A percentile compares a stretch with the other conserved stretches of the same genome.
Evolutionary conservation across 2,888 invertebrate genomes (phyloP).

Genomic region (Lepetodrilus schrolli): DNA sequence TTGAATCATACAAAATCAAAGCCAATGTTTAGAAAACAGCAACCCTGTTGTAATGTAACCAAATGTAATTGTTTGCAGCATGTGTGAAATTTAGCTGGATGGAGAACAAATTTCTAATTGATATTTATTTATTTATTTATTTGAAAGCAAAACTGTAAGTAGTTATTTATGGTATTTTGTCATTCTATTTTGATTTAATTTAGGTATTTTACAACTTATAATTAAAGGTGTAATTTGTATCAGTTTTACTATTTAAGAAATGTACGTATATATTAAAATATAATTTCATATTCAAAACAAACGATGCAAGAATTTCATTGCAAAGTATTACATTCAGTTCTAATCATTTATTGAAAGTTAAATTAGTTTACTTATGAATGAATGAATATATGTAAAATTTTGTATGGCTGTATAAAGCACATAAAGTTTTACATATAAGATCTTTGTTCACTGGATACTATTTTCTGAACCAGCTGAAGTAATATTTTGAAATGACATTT

Average conservation of each 20-base stretch:
- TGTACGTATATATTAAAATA: constrained; percentile 20
- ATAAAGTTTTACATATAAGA: too few relatives aligned
- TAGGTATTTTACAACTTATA: not conserved
- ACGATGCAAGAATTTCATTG: not conserved
- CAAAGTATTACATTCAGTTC: constrained; percentile 8
- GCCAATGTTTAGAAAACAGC: too few relatives aligned
- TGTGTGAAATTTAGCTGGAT: too few relatives aligned
- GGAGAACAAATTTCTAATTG: not conserved
- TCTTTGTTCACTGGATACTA: too few relatives aligned
- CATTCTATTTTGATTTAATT: not conserved
- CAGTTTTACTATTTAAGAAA: not conserved
- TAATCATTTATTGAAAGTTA: not conserved
- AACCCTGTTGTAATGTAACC: too few relatives aligned
- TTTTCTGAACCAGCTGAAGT: constrained; percentile 11
- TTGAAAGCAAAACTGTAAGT: not conserved
- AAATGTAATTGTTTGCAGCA: too few relatives aligned
- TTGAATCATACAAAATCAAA: too few relatives aligned
- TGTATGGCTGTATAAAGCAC: too few relatives aligned
- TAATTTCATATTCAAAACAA: constrained; percentile 1
- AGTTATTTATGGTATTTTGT: not conserved
- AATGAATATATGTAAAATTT: not conserved
- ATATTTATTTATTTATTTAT: constrained; percentile 22
- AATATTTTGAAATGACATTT: constrained; percentile 7
- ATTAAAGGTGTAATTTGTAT: not conserved
- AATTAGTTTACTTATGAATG: not conserved